These are phyloP conservation scores for Lacanobia wlatinum DNA, from an alignment of 2,888 invertebrate genomes.

Conservation along the genomic window DNA sequence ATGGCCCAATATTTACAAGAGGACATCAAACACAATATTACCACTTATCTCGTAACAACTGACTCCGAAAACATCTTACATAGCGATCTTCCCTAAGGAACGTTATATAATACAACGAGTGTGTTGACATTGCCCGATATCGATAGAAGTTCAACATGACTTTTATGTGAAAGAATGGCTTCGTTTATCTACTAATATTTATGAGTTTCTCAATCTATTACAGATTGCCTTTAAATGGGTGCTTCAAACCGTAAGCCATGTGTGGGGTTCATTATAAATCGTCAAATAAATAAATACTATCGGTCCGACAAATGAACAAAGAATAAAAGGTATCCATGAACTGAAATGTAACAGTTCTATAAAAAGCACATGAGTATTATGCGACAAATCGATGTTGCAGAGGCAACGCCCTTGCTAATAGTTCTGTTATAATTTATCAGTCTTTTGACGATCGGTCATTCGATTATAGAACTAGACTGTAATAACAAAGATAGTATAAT, in stretches of 20 bases:
- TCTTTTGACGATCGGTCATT: conserved; percentile 61
- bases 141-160: conserved; percentile 78
- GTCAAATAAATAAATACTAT: conserved; percentile 66
- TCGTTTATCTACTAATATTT: conserved; percentile 80
- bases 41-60: conserved; percentile 89
- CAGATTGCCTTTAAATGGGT: conserved; percentile 75
- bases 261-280: conserved; percentile 72
- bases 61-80: conserved; percentile 82
- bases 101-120: conserved; percentile 72
- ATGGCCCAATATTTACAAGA: conserved; percentile 87
- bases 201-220: conserved; percentile 78
- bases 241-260: conserved; percentile 71
- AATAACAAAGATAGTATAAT: conserved; percentile 62
- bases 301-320: conserved; percentile 43
- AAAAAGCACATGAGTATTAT: conserved; percentile 49
- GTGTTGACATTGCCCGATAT: conserved; percentile 82
- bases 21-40: conserved; percentile 88
- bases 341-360: conserved; percentile 49
- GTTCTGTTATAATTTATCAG: conserved; percentile 60
- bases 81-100: conserved; percentile 78
- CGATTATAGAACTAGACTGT: conserved; percentile 61
- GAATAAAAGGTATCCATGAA: conserved; percentile 40
- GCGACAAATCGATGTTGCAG: conserved; percentile 62
- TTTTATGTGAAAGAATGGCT: conserved; percentile 78
- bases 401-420: conserved; percentile 64